These are phyloP conservation scores for Nemapogon koenigi DNA, from an alignment of 2,888 invertebrate species.

Conservation along the genomic window DNA sequence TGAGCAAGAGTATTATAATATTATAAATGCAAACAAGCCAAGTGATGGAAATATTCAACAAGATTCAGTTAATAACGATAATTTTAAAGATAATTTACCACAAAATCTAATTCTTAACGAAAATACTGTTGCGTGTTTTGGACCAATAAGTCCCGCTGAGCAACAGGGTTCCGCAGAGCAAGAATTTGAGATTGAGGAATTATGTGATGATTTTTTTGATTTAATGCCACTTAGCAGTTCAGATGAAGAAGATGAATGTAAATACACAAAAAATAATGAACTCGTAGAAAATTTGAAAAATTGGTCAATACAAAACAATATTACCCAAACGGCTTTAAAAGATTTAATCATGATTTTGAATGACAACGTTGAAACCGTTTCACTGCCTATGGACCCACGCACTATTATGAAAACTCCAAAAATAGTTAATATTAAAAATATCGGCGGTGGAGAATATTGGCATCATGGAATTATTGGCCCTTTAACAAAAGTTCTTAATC, in stretches of 20 bases:
- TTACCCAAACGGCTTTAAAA: constrained; percentile 9
- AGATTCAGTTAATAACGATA: too few species aligned
- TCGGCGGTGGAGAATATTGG: constrained; percentile 13
- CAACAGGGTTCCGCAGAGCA: neutral
- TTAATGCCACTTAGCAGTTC: neutral
- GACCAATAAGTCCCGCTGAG: too few species aligned
- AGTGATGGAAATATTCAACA: too few species aligned
- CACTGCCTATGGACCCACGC: constrained; percentile 4
- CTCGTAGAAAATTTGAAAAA: constrained; percentile 6
- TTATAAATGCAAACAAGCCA: too few species aligned
- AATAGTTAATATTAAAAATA: neutral
- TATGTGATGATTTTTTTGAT: neutral
- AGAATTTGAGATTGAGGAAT: neutral
- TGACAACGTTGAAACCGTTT: neutral
- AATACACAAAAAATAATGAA: neutral
- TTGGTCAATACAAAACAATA: constrained; percentile 11
- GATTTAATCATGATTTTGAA: constrained; percentile 3
- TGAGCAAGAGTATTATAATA: too few species aligned
- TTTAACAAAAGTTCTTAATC: neutral
- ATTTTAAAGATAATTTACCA: too few species aligned
- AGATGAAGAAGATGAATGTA: neutral
- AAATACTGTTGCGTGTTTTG: too few species aligned
- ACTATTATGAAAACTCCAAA: constrained; percentile 4
- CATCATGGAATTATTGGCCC: constrained; percentile 8
- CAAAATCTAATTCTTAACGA: too few species aligned